phyloP scores from a whole-genome alignment of 2,888 invertebrate genomes.

The Troides aeacus region DNA sequence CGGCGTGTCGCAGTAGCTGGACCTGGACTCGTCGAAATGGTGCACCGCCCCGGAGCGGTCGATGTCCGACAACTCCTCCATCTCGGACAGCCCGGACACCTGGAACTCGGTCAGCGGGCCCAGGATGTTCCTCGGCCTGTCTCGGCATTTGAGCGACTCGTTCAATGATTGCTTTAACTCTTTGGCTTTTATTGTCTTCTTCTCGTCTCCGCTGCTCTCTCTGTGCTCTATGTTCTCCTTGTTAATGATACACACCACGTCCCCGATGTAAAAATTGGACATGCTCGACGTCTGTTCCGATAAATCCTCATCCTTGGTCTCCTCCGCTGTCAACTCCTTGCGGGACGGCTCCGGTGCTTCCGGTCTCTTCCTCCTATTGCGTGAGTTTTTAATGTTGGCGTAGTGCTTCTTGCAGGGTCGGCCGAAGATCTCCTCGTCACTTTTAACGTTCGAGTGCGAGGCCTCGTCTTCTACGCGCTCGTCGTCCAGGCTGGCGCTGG shows the following conservation, averaged over 20 bases:
- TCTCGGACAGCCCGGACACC: conserved; percentile 49
- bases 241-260: conserved; percentile 37
- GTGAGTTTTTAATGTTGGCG: conserved; percentile 65
- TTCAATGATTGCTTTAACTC: conserved; percentile 66
- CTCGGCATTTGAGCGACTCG: conserved; percentile 58
- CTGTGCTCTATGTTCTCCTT: conserved; percentile 30
- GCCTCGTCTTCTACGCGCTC: conserved; percentile 34
- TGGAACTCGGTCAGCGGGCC: conserved; percentile 51
- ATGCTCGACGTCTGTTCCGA: conserved; percentile 42
- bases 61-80: conserved; percentile 39
- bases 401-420: conserved; percentile 66
- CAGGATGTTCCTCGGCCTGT: conserved; percentile 48
- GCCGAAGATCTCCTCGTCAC: conserved; percentile 39
- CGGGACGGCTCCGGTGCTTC: conserved; percentile 30
- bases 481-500: conserved; percentile 41
- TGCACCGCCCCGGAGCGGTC: conserved; percentile 67
- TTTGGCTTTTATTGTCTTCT: conserved; percentile 48
- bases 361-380: conserved; percentile 36
- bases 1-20: conserved; percentile 43
- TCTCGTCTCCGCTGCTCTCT: conserved; percentile 32
- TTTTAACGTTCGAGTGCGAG: conserved; percentile 32
- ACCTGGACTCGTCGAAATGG: conserved; percentile 56
- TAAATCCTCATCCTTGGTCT: conserved; percentile 62
- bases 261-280: conserved; percentile 62
- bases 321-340: conserved; percentile 47